A percentile compares a stretch with the other conserved stretches of the same genome.
phyloP scores from a whole-genome alignment of 2,113 vertebrate species.

The Stictonetta naevosa region DNA sequence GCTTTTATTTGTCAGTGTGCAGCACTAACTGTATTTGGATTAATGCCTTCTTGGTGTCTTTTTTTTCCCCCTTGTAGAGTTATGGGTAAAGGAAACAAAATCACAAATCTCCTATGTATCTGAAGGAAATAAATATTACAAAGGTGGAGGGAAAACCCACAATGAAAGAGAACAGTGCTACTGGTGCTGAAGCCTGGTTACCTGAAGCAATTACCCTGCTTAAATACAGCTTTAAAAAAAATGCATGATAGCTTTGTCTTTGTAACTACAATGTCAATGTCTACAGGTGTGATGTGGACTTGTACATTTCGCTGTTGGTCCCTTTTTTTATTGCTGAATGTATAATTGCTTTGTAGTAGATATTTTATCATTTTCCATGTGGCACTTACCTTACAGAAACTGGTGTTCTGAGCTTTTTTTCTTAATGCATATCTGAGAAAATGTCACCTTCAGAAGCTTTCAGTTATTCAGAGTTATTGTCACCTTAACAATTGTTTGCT shows the following conservation, averaged over 20 bases:
- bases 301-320: not conserved
- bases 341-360: not conserved
- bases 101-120: not conserved
- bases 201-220: not conserved
- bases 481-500: not conserved
- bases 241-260: not conserved
- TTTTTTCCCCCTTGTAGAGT: not conserved
- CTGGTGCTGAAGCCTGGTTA: not conserved
- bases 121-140: slow-evolving; percentile 12
- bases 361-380: not conserved
- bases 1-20: slow-evolving; percentile 38
- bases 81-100: slow-evolving; percentile 28
- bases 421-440: not conserved
- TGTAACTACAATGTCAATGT: not conserved
- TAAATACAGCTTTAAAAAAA: not conserved
- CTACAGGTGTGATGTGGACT: not conserved
- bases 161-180: not conserved
- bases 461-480: not conserved
- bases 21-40: slow-evolving; percentile 32
- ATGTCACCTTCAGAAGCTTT: slow-evolving; percentile 3
- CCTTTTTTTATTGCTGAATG: not conserved
- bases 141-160: not conserved
- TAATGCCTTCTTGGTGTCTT: slow-evolving; percentile 23
- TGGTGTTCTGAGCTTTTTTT: not conserved
- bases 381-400: not conserved